Conservation (phyloP, 2,888 invertebrate species). For the Aphidoletes aphidimyza region DNA sequence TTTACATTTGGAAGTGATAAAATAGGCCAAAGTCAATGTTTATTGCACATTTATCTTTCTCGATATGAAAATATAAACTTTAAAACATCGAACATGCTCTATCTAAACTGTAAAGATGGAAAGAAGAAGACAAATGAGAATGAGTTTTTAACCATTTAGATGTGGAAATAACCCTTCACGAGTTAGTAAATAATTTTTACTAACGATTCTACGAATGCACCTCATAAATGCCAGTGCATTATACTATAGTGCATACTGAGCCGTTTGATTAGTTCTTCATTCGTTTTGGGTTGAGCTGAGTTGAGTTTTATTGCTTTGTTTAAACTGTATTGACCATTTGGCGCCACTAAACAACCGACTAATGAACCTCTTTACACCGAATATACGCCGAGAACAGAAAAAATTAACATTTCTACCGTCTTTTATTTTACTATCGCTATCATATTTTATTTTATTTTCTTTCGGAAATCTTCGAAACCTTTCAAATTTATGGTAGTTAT, state of each 20-base stretch:
- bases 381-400: neutral
- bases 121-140: neutral
- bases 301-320: constrained; percentile 26
- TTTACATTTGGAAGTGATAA: neutral
- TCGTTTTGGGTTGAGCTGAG: neutral
- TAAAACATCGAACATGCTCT: too few species aligned
- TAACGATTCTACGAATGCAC: neutral
- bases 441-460: too few species aligned
- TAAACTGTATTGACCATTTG: constrained; percentile 10
- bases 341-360: neutral
- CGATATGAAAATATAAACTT: too few species aligned
- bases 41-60: neutral
- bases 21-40: neutral
- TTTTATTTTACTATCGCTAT: too few species aligned
- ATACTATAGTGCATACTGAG: constrained; percentile 10
- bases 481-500: neutral
- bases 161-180: neutral
- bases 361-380: neutral
- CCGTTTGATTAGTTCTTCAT: neutral
- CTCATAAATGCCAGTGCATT: constrained; percentile 35
- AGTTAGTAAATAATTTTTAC: too few species aligned
- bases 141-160: neutral
- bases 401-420: neutral
- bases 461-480: neutral
- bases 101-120: too few species aligned